Evolutionary conservation across 2,797 vertebrate species (phyloP).

Genomic region (Labroides dimidiatus): DNA sequence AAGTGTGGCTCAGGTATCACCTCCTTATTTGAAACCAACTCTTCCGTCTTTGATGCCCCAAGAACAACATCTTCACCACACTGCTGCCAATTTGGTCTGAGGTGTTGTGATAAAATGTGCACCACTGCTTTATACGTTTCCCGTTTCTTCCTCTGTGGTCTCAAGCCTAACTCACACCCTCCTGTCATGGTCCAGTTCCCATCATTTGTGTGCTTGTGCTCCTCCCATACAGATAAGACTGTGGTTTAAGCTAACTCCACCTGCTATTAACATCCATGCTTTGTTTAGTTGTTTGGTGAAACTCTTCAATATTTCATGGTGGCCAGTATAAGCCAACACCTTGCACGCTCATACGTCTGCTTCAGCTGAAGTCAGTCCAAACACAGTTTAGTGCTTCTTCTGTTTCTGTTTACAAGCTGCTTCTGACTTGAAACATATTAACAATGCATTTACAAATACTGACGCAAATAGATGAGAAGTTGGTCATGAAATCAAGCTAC

Average conservation of each 20-base stretch:
- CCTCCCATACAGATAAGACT: slow-evolving; percentile 12
- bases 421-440: background rate
- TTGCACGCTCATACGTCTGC: background rate
- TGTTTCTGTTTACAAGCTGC: background rate
- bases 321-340: background rate
- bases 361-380: background rate
- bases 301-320: background rate
- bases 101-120: slow-evolving; percentile 15
- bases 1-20: slow-evolving; percentile 22
- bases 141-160: slow-evolving; percentile 69
- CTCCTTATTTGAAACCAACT: background rate
- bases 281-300: background rate
- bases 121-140: slow-evolving; percentile 19
- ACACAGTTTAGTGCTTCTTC: background rate
- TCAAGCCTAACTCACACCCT: slow-evolving; percentile 11
- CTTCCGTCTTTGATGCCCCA: slow-evolving; percentile 12
- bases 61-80: slow-evolving; percentile 44
- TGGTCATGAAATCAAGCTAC: background rate
- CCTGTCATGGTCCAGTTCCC: slow-evolving; percentile 53
- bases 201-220: background rate
- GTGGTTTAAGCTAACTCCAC: background rate
- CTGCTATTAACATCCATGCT: background rate
- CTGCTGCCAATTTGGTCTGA: slow-evolving; percentile 41
- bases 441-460: background rate
- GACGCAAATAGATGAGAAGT: background rate